These are phyloP conservation scores for Macaria notata DNA, from an alignment of 2,888 invertebrate genomes.

Conservation along the genomic window DNA sequence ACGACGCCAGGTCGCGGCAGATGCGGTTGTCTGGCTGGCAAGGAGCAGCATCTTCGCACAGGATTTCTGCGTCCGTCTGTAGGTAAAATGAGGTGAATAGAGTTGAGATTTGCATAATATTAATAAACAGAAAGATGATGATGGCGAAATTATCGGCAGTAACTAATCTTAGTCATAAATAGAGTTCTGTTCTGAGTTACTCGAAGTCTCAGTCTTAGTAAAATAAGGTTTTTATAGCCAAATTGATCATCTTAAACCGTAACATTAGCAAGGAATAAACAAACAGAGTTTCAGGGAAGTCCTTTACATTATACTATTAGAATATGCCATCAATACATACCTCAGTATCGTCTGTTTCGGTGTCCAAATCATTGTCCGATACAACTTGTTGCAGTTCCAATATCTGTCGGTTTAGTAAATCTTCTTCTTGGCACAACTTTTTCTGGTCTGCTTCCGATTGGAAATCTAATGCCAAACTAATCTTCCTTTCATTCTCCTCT, in stretches of 20 bases:
- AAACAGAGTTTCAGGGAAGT: no score
- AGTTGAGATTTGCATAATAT: neutral
- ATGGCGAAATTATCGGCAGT: no score
- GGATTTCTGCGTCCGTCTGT: conserved; percentile 85
- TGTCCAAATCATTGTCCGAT: conserved; percentile 89
- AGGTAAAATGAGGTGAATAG: conserved; percentile 8
- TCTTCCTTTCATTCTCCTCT: conserved; percentile 79
- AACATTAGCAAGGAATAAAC: no score
- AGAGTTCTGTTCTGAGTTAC: no score
- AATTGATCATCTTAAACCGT: no score
- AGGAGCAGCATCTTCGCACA: conserved; percentile 63
- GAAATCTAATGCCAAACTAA: conserved; percentile 84
- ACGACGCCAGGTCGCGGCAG: conserved; percentile 47
- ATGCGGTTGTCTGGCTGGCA: conserved; percentile 44
- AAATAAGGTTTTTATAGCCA: no score
- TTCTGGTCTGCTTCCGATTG: conserved; percentile 88
- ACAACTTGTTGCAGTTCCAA: conserved; percentile 85
- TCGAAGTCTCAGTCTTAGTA: no score
- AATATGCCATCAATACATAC: conserved; percentile 41
- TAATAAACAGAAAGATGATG: neutral
- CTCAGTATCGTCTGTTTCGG: conserved; percentile 91
- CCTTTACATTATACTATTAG: no score
- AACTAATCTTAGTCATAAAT: no score
- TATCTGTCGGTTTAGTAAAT: conserved; percentile 88
- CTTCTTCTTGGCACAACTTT: conserved; percentile 89